Evolutionary conservation across 2,888 invertebrate species (phyloP), one percentile per base, ranked within the genome.

Genomic region (Drosophila melanocephala): DNA sequence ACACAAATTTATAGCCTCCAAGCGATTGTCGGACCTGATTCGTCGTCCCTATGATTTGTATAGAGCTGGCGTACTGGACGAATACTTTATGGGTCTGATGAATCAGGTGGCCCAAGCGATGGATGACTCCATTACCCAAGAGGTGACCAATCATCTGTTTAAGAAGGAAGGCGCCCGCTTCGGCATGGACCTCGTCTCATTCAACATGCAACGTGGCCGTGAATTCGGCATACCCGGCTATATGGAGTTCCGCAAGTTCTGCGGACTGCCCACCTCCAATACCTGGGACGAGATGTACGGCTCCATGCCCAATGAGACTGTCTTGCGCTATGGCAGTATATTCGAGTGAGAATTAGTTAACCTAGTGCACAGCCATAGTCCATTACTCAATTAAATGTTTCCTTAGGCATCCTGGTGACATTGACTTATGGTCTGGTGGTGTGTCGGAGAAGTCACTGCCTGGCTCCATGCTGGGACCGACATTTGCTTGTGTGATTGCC

Each of bases 41-140:
- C 95, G 98, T 85, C 95, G 97, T 89, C 98, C 98, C 0, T 98
- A 96, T 92, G 98, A 98, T 93, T 94, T 98, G 79, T 98, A 98
- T 94, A 95, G 98, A 90, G 97, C 98, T 26, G 98, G 98, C 65
- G 97, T 98, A 5, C 94, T 98, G 37, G 98, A 98, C 92, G 97
- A 98, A 94, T 98, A 98, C 92, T 95, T 98, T 42, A 97, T 98
- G 97, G 98, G 98, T 44, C 94, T 98, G 77, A 97, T 97, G 96
- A 98, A 98, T 93, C 98, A 98, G 94, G 97, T 98, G 30, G 97
- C 98, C 2, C 98, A 98, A 93, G 97, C 98, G 91, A 98, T 98
- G 97, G 98, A 98, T 92, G 98, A 98, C 93, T 98, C 97, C 0
- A 97, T 98, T 80, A 98, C 98, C 0, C 96, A 96, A 88, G 95